phyloP scores from a whole-genome alignment of 2,113 vertebrate genomes.

The Ranitomeya imitator region DNA sequence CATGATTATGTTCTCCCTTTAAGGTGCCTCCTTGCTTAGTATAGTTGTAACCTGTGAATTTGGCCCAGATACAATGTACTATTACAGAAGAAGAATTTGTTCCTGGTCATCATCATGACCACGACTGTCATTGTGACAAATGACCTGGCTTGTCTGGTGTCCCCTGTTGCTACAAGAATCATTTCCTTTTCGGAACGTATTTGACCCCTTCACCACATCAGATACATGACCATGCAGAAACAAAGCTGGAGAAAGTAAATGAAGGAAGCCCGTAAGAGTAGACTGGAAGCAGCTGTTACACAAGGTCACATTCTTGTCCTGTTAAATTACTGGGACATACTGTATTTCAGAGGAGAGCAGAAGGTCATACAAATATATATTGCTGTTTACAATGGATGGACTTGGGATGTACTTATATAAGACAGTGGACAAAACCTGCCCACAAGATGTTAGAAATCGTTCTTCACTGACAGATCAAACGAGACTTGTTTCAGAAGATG shows the following conservation, averaged over 20 bases:
- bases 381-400: neutral
- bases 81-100: neutral
- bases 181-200: neutral
- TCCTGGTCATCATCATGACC: constrained; percentile 13
- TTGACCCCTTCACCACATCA: constrained; percentile 6
- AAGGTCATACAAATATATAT: constrained; percentile 40
- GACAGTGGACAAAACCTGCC: neutral
- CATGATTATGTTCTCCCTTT: neutral
- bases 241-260: neutral
- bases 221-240: neutral
- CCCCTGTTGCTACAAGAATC: neutral
- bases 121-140: neutral
- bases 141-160: constrained; percentile 3
- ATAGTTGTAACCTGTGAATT: neutral
- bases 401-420: neutral
- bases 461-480: neutral
- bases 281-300: constrained; percentile 28
- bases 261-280: neutral
- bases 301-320: constrained; percentile 28
- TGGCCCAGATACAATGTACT: neutral
- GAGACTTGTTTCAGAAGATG: neutral
- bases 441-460: neutral
- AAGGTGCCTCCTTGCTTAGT: neutral
- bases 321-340: constrained; percentile 7
- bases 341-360: constrained; percentile 1